Evolutionary conservation across 2,888 invertebrate species (phyloP), one percentile per base, ranked within the genome.

Genomic region (Spilosoma lubricipeda): DNA sequence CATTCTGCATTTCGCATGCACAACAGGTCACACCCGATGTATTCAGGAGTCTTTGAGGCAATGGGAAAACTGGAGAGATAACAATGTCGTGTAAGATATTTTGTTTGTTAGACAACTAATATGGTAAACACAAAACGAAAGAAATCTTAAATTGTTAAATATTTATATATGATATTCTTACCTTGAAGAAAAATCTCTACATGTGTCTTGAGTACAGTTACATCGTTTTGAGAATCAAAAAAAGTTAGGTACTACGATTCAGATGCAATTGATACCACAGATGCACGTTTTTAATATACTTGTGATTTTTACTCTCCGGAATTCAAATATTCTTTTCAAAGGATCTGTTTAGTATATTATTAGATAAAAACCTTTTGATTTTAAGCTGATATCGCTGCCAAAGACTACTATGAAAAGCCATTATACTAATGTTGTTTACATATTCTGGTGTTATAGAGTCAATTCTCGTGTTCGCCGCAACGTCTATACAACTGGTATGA

Each of bases 1-100:
- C 70, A 90, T 97, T 0, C 84, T 97, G 9, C 93, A 96, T 70
- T 97, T 97, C 92, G 97, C 97, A 11, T 98, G 98, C 86, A 93
- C 93, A 71, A 94, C 97, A 68, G 97, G 96, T 3, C 93, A 96
- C 64, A 78, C 89, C 2, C 92, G 91, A 13, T 98, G 98, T 83
- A 89, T 96, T 0, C 82, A 90, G 0, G 94, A 96, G 45, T 93
- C 94, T 0, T 81, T 86, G 65, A 80, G 87, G 2, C 88, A 87
- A 80, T 95, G 93, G 72, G 71, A 85, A 48, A 82, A 80, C 4
- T 85, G 93, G 86, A 91, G 85, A 70, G 82, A 86, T 4, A 75
- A 77, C 52, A 30, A 70, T 23, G 71, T 70, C 11, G 45, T 39
- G 80, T 80, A 66, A 71, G 77, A 65, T 45, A 42, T 67, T 67